Evolutionary conservation across 2,888 invertebrate genomes (phyloP).

Genomic region (Sylvicola cinctus): DNA sequence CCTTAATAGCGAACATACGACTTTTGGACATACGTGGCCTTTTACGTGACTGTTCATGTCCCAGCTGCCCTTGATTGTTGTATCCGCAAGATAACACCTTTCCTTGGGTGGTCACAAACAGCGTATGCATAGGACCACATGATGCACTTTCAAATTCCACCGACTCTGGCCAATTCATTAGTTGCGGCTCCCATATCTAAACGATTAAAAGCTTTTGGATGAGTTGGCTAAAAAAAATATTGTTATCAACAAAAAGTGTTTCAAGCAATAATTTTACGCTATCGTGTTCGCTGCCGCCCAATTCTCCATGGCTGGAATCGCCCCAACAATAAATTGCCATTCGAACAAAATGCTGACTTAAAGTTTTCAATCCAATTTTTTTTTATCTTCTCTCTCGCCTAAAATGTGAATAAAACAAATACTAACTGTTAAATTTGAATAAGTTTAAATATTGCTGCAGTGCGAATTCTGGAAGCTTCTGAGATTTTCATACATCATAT

Average conservation of each 20-base stretch:
- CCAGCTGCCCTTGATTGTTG: conserved; percentile 84
- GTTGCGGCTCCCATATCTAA: conserved; percentile 39
- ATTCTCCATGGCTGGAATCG: conserved; percentile 51
- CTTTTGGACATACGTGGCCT: conserved; percentile 43
- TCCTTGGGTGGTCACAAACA: conserved; percentile 57
- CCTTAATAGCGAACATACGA: no score
- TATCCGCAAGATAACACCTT: conserved; percentile 77
- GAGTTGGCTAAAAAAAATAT: no score
- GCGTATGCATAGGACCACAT: conserved; percentile 66
- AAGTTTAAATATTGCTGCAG: no score
- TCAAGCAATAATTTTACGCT: conserved; percentile 32
- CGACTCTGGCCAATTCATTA: conserved; percentile 39
- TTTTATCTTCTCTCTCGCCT: no score
- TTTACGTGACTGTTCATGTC: conserved; percentile 44
- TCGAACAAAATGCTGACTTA: no score
- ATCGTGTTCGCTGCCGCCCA: conserved; percentile 58
- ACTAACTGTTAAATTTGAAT: no score
- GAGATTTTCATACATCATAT: no score
- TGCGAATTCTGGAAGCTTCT: no score
- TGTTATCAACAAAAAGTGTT: conserved; percentile 4
- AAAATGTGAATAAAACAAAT: no score
- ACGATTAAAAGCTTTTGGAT: no score
- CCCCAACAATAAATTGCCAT: conserved; percentile 54
- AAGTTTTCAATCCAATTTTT: no score
- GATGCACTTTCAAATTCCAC: conserved; percentile 33